These are phyloP conservation scores for Cricetomys ansorgei DNA, from an alignment of 2,113 vertebrate genomes.

Conservation along the genomic window DNA sequence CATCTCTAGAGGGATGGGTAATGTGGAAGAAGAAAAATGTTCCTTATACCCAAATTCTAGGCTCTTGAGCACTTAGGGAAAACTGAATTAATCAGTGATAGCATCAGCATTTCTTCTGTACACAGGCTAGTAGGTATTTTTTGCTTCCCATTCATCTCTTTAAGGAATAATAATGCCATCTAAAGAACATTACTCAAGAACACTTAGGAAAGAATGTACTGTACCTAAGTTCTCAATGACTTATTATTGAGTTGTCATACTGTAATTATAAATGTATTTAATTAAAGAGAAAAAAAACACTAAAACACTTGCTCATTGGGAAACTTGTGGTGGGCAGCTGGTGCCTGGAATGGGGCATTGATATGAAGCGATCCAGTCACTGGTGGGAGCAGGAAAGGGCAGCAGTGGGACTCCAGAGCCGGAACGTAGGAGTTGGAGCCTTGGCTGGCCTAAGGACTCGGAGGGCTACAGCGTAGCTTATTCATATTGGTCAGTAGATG, in stretches of 20 bases:
- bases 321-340: background rate
- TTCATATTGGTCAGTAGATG: conserved; percentile 79
- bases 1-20: background rate
- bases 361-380: background rate
- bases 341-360: background rate
- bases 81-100: background rate
- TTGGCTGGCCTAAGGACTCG: background rate
- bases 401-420: too few relatives aligned
- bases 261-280: background rate
- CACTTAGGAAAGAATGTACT: background rate
- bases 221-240: background rate
- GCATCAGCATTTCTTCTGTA: background rate
- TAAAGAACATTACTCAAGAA: background rate
- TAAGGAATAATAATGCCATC: background rate
- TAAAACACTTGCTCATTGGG: background rate
- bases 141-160: conserved; percentile 10
- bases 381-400: too few relatives aligned
- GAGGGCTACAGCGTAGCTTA: background rate
- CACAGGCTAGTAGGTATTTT: background rate
- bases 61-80: background rate
- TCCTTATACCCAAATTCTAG: background rate
- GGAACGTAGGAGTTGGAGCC: background rate
- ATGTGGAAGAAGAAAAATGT: background rate
- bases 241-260: background rate
- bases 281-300: background rate